Base-by-base conservation (phyloP, 2,888 invertebrate genomes). In the Blera fallax region DNA sequence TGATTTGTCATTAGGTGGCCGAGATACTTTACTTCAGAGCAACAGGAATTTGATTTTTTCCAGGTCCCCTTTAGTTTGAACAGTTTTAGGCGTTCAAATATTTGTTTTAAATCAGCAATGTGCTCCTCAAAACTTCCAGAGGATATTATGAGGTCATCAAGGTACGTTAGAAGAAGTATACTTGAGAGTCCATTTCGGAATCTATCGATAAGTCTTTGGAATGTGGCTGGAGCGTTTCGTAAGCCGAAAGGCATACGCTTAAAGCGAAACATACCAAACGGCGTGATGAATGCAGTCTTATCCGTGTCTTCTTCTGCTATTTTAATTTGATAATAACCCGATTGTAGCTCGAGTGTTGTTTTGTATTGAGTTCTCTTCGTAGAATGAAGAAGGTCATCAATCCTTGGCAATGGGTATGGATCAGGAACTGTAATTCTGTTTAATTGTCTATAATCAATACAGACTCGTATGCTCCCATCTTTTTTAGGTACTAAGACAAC, bases 321-420 rank as follows among this genome's bases (percentile, higher is more conserved):
- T n/a, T n/a, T n/a, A n/a, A n/a, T n/a, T n/a, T n/a, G n/a, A n/a
- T n/a, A n/a, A n/a, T 24, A 24, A 24, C 24, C 24, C n/a, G 88
- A 69, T 16, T 87, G 87, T 3, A 91, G 78, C 76, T 91, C 90
- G 1, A 91, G 37, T 90, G 89, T 14, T 91, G 62, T 48, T 40
- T 58, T 69, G 21, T 16, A 65, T 45, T 24, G 10, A 4, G 58
- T 48, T 7, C 7, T 32, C 32, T 10, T 76, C 3, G 56, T 52
- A 27, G 37, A 50, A 24, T 69, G 69, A 5, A 91, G 56, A 16
- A 90, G 72, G 27, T 91, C 91, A 40, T 91, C 91, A 8, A 91
- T 91, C 3, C 90, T 81, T 0, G 91, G 92, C 11, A 91, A 50
- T 0, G 90, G 90, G 45, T 91, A 91, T 2, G 76, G 64, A 74